A percentile compares a stretch with the other conserved stretches of the same genome.
These are phyloP conservation scores for Cuculus canorus DNA, from an alignment of 2,797 vertebrate species.

Conservation along the genomic window DNA sequence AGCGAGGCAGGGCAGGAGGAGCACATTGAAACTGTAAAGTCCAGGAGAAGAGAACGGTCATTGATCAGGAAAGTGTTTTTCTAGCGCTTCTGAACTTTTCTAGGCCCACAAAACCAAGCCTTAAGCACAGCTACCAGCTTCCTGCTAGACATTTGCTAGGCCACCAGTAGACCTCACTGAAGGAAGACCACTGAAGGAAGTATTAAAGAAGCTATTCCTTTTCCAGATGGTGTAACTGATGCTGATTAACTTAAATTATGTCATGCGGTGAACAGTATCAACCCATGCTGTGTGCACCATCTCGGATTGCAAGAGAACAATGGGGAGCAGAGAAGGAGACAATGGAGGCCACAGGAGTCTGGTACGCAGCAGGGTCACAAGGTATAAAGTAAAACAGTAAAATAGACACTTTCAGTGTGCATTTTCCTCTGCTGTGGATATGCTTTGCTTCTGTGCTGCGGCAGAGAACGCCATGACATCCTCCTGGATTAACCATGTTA, in stretches of 20 bases:
- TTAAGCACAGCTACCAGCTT: background rate
- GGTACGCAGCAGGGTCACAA: background rate
- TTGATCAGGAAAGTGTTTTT: background rate
- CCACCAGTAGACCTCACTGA: background rate
- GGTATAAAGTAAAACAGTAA: background rate
- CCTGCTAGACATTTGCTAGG: background rate
- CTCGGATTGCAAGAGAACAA: constrained; percentile 28
- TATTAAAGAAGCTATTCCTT: constrained; percentile 18
- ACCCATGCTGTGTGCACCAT: constrained; percentile 29
- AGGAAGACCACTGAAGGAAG: background rate
- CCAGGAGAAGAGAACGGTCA: background rate
- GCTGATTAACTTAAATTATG: constrained; percentile 59
- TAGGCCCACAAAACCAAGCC: background rate
- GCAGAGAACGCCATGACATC: background rate
- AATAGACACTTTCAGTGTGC: background rate
- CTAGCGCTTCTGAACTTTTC: background rate
- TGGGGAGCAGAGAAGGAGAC: constrained; percentile 1
- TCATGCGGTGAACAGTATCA: background rate
- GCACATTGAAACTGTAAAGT: background rate
- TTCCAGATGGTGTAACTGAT: constrained; percentile 61
- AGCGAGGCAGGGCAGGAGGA: background rate
- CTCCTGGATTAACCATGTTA: accelerated
- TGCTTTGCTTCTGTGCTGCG: background rate
- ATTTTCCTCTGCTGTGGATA: background rate
- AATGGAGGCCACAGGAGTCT: background rate